Evolutionary conservation across 2,888 invertebrate genomes (phyloP), one percentile per base, ranked within the genome.

Genomic region (Eristalinus aeneus): DNA sequence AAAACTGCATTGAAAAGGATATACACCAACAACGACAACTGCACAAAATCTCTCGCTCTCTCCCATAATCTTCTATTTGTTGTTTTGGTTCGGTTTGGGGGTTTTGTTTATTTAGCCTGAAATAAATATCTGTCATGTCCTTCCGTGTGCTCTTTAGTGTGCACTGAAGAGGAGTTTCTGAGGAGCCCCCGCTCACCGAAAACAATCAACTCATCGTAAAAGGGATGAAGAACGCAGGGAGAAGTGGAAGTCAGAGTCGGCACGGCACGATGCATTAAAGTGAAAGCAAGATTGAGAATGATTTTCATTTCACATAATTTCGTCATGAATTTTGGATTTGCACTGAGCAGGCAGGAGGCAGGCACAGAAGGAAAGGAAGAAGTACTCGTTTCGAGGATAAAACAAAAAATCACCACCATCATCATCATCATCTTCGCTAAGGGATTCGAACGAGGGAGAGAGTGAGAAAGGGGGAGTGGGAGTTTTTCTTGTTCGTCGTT

Each of bases 81-180:
- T 34, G 34, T 34, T 34, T 34, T 9, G 8, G 27, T 46, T 73
- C 67, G 79, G 79, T 73, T 68, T 46, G 2, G 46, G 53, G 76
- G 76, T 58, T 77, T 81, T 85, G 85, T 85, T 85, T 77, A 77
- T 85, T 81, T 68, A 81, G 58, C 76, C 77, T 73, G 73, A 81
- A 81, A 85, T 77, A 85, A 85, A 85, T 85, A 85, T 85, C 85
- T 73, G 76, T 73, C 81, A 77, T 85, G 85, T 85, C 85, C 80
- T 80, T 80, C 84, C 80, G 84, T 80, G 80, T 71, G 64, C 64
- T 72, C 10, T 22, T 16, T 73, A 68, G 63, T 64, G 68, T 82
- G 81, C 77, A 77, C 39, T 76, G 16, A 82, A 60, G 77, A 68
- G 64, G 32, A 74, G 63, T 73, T 64, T 63, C 64, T 11, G 34